Evolutionary conservation across 2,113 vertebrate genomes (phyloP).

Genomic region (Mirza zaza): DNA sequence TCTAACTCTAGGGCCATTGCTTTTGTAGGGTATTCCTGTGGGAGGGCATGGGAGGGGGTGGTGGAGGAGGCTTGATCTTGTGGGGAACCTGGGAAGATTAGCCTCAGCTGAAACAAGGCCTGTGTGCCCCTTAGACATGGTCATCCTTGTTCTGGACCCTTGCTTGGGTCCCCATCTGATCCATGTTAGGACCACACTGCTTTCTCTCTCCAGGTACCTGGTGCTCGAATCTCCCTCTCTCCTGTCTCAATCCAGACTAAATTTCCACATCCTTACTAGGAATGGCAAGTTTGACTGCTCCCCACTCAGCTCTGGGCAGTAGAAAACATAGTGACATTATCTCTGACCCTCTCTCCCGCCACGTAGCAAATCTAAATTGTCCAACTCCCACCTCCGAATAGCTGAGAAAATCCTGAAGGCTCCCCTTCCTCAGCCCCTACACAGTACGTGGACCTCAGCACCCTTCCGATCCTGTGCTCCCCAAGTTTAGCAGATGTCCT

Average conservation of each 20-base stretch:
- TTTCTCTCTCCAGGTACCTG: not conserved
- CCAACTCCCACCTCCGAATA: too few species aligned
- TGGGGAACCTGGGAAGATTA: not conserved
- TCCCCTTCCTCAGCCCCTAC: not conserved
- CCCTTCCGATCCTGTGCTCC: not conserved
- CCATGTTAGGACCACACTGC: too few species aligned
- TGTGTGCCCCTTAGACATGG: too few species aligned
- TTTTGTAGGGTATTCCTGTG: fast-evolving
- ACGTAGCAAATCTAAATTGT: fast-evolving
- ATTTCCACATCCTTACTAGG: not conserved
- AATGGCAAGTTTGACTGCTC: not conserved
- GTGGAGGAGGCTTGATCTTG: fast-evolving
- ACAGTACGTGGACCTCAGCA: not conserved
- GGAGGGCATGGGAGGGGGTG: fast-evolving
- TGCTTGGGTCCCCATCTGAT: too few species aligned
- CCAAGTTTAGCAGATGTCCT: fast-evolving
- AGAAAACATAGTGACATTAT: not conserved
- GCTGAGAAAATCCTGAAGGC: not conserved
- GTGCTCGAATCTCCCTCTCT: not conserved
- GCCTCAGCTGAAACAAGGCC: not conserved
- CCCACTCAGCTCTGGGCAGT: not conserved
- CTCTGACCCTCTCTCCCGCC: not conserved
- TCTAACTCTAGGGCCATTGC: not conserved
- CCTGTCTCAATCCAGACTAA: not conserved
- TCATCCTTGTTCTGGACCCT: not conserved